Evolutionary conservation across 2,113 vertebrate species (phyloP).

Genomic region (Upupa epops): DNA sequence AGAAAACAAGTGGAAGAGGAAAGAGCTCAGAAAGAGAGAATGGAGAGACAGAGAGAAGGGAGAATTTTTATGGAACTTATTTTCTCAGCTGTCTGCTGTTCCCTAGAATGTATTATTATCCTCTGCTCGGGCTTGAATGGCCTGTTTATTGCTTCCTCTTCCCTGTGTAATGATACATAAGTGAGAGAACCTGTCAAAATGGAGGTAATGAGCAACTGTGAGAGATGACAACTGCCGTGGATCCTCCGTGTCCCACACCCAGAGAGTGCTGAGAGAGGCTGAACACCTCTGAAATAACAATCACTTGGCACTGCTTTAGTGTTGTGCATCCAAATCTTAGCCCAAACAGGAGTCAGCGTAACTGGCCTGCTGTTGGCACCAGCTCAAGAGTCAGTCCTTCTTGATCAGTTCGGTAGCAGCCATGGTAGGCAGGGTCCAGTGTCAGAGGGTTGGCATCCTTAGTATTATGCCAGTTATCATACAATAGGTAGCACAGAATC

Average conservation of each 20-base stretch:
- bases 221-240: neutral
- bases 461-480: neutral
- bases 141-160: neutral
- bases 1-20: neutral
- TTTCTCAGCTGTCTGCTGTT: neutral
- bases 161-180: neutral
- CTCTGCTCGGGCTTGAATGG: neutral
- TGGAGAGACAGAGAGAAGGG: too few relatives aligned
- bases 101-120: neutral
- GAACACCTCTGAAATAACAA: neutral
- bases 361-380: neutral
- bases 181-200: neutral
- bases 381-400: neutral
- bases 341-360: neutral
- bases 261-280: neutral
- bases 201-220: neutral
- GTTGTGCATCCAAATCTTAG: neutral
- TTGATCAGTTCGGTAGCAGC: neutral
- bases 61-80: neutral
- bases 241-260: neutral
- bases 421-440: neutral
- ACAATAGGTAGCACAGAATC: too few relatives aligned
- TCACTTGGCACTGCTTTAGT: neutral
- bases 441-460: neutral
- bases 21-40: neutral